These are phyloP conservation scores for Ammospiza nelsoni DNA, from an alignment of 2,113 vertebrate genomes.

Conservation along the genomic window DNA sequence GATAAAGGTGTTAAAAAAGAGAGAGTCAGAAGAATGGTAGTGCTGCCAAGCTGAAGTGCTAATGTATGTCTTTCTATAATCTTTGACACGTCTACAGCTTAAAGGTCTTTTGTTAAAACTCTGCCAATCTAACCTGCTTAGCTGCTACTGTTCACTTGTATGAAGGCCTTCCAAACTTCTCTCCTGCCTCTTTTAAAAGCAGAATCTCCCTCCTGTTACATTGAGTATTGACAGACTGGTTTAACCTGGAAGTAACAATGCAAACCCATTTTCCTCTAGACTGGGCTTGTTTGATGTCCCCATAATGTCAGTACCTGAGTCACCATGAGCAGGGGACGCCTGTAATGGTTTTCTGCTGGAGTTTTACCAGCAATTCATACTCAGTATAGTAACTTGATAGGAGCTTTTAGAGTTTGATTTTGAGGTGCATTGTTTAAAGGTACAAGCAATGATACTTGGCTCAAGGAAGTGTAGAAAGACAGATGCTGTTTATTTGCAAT, in stretches of 20 bases:
- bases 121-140: background rate
- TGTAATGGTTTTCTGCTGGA: background rate
- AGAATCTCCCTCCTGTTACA: background rate
- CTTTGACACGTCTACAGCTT: background rate
- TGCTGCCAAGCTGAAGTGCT: background rate
- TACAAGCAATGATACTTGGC: background rate
- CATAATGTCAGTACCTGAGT: background rate
- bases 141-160: background rate
- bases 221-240: background rate
- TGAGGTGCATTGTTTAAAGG: background rate
- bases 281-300: background rate
- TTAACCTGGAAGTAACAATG: background rate
- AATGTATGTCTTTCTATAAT: background rate
- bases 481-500: background rate
- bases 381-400: background rate
- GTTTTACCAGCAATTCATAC: background rate
- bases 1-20: background rate
- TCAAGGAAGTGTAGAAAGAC: background rate
- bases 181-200: background rate
- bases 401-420: background rate
- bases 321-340: background rate
- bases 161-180: background rate
- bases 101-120: background rate
- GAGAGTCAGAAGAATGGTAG: background rate
- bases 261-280: background rate